Conservation (phyloP, 2,113 vertebrate genomes). For the Neotoma lepida region DNA sequence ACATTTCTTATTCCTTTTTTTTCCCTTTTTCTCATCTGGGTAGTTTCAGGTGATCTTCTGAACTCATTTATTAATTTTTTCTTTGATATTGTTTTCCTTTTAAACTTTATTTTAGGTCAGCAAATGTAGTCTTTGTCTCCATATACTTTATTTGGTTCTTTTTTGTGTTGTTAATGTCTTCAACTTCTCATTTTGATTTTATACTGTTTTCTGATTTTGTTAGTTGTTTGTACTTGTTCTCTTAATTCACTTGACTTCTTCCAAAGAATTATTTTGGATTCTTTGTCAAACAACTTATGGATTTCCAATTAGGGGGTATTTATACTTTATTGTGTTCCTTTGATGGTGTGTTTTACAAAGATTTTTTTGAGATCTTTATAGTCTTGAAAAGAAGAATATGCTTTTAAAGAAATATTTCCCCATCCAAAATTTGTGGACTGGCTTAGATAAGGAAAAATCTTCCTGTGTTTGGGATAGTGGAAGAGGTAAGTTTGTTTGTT, state of each 20-base stretch:
- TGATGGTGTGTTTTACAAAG: neutral
- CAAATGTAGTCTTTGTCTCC: neutral
- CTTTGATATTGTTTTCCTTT: neutral
- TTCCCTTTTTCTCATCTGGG: neutral
- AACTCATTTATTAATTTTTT: neutral
- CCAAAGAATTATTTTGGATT: neutral
- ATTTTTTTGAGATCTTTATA: neutral
- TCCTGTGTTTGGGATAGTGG: neutral
- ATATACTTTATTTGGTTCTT: neutral
- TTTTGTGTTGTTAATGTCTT: neutral
- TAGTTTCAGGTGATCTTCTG: conserved; percentile 13
- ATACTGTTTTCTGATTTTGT: neutral
- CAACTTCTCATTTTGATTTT: conserved; percentile 12
- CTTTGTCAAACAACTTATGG: neutral
- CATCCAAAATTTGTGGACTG: neutral
- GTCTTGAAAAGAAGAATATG: neutral
- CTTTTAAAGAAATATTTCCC: neutral
- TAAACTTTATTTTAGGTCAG: neutral
- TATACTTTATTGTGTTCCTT: neutral
- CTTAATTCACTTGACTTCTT: neutral
- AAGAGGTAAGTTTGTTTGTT: too few species aligned
- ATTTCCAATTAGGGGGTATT: neutral
- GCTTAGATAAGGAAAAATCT: neutral
- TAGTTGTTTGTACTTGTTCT: neutral
- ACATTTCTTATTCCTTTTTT: neutral